phyloP scores from a whole-genome alignment of 2,113 vertebrate genomes.

The Dasyurus viverrinus region DNA sequence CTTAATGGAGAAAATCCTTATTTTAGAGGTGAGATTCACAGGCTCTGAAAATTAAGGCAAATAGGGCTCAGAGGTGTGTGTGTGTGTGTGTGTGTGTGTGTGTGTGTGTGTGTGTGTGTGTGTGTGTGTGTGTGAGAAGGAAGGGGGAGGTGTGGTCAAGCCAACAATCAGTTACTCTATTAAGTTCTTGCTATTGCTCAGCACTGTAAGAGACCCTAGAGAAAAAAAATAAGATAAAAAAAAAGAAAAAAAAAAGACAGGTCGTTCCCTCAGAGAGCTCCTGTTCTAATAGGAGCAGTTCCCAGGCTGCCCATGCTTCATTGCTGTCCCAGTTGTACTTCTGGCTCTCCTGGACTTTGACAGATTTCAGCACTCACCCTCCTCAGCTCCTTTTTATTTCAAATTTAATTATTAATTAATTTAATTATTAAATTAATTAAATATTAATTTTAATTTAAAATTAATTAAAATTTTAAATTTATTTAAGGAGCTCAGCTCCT shows the following conservation, averaged over 20 bases:
- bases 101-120: neutral
- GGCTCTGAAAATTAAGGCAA: neutral
- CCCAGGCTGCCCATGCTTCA: neutral
- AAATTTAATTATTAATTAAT: no score
- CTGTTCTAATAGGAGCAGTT: neutral
- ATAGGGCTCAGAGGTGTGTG: neutral
- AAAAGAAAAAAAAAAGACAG: neutral
- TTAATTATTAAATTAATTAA: no score
- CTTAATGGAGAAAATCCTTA: neutral
- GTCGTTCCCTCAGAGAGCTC: neutral
- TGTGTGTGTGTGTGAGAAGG: no score
- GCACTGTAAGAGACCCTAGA: neutral
- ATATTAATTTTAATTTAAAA: no score
- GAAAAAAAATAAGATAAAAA: neutral
- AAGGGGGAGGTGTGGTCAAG: neutral
- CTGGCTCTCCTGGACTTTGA: neutral
- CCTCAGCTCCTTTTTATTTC: no score
- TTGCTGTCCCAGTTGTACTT: neutral
- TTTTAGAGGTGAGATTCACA: neutral
- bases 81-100: neutral
- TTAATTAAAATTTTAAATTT: no score
- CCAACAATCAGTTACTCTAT: neutral
- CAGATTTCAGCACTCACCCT: no score
- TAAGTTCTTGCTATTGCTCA: neutral
- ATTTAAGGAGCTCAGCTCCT: no score